Percentiles rank a stretch among this genome's conserved stretches.
phyloP scores from a whole-genome alignment of 2,888 invertebrate genomes.

The Drosophila affinis region DNA sequence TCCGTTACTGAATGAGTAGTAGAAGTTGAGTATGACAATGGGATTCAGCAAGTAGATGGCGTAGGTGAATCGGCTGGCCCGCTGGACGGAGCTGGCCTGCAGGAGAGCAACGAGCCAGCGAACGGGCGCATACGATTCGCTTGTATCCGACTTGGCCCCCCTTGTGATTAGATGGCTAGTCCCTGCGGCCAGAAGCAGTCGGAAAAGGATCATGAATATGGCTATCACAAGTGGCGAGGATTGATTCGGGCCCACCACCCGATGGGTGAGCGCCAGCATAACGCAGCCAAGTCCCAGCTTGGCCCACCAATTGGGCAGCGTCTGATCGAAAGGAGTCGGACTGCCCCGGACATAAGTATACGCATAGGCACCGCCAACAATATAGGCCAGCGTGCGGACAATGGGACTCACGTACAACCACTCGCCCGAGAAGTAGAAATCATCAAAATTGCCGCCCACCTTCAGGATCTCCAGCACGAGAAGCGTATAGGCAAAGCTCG shows the following conservation, averaged over 20 bases:
- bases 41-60: conserved; percentile 55
- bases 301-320: conserved; percentile 3
- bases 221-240: background rate
- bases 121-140: background rate
- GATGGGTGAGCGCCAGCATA: background rate
- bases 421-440: background rate
- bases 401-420: conserved; percentile 37
- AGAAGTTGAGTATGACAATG: conserved; percentile 33
- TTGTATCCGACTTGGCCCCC: conserved; percentile 9
- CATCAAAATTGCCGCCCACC: conserved; percentile 22
- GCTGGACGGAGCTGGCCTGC: conserved; percentile 36
- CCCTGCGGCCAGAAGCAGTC: background rate
- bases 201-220: background rate
- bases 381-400: conserved; percentile 37
- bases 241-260: background rate
- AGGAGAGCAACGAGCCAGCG: conserved; percentile 37
- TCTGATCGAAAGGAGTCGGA: conserved; percentile 19
- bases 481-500: conserved; percentile 10
- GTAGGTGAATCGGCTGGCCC: conserved; percentile 44
- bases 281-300: background rate
- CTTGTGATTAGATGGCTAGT: conserved; percentile 33
- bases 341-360: conserved; percentile 8
- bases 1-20: conserved; percentile 23
- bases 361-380: conserved; percentile 49
- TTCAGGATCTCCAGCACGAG: background rate